Evolutionary conservation across 2,888 invertebrate species (phyloP).

Genomic region (Sisyra terminalis): DNA sequence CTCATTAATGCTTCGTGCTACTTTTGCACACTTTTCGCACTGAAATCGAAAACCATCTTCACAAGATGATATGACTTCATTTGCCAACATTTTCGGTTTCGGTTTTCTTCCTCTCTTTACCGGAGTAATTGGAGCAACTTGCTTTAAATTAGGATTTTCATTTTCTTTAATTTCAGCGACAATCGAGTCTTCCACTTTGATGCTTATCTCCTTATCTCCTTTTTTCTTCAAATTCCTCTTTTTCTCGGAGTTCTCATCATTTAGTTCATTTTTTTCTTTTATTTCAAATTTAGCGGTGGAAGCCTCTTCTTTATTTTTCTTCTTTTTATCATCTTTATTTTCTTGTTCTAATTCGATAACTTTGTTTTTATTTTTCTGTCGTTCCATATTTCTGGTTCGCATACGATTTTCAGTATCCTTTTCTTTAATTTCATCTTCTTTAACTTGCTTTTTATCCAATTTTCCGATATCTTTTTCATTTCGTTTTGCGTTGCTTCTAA

Average conservation of each 20-base stretch:
- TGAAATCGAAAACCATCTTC: conserved; percentile 23
- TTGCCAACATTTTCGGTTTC: conserved; percentile 14
- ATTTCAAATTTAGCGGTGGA: neutral
- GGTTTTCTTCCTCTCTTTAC: conserved; percentile 23
- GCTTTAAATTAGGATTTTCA: neutral
- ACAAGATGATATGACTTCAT: conserved; percentile 10
- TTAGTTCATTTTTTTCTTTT: neutral
- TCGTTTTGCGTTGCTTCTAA: neutral
- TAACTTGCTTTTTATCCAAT: neutral
- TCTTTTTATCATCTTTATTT: neutral
- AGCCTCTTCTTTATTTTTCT: neutral
- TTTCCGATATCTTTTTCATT: conserved; percentile 1
- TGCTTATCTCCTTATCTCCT: neutral
- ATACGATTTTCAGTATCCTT: neutral
- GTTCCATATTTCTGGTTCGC: conserved; percentile 3
- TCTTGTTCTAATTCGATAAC: neutral
- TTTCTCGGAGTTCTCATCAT: neutral
- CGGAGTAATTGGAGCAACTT: neutral
- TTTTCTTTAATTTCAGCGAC: conserved; percentile 1
- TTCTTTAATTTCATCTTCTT: neutral
- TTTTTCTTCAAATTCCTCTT: neutral
- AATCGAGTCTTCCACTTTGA: neutral
- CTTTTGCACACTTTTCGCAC: conserved; percentile 24
- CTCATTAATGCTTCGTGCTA: conserved; percentile 20
- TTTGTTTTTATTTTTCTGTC: conserved; percentile 2